Evolutionary conservation across 1,140 invertebrate species (phyloP), one percentile per base, ranked within the genome.

Genomic region (Rhopalosiphum padi): DNA sequence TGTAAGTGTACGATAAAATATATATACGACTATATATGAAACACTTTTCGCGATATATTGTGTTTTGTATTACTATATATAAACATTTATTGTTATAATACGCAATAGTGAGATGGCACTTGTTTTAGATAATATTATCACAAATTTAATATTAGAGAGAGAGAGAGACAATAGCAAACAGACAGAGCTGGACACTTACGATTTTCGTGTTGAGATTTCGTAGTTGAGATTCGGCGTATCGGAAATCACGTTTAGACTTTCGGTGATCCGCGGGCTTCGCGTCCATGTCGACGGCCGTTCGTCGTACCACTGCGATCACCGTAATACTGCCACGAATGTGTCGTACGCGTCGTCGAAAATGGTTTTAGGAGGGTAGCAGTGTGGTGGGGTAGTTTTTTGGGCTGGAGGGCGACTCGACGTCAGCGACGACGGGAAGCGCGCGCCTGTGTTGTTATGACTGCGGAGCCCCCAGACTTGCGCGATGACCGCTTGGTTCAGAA

Each of bases 131-230:
- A 68, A 68, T 15, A 68, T 68, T 11, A 18, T n/a, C 25, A 18
- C 30, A 11, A 18, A 25, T 2, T 68, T 18, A 15, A 68, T 30
- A n/a, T 0, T 18, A n/a, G 4, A 68, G 60, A n/a, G 15, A 68
- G 4, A 60, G 53, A 55, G 23, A 7, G 25, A 60, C 8, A 68
- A 11, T 60, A 4, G 30, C 25, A 68, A 15, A 68, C 60, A 15
- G 9, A 11, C 60, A 68, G 30, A 68, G 9, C 30, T n/a, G 60
- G n/a, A 53, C 48, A 89, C 91, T 93, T 86, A 93, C 91, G 46
- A 93, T 86, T 93, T 93, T 93, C 48, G 82, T 55, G 37, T 93
- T 93, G 46, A 93, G 77, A 53, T 93, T 85, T 8, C 82, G 30
- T 1, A 93, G 82, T 23, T 93, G 91, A 37, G 55, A 83, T 30